phyloP scores from a whole-genome alignment of 2,113 vertebrate species.

The Charadrius vociferus region DNA sequence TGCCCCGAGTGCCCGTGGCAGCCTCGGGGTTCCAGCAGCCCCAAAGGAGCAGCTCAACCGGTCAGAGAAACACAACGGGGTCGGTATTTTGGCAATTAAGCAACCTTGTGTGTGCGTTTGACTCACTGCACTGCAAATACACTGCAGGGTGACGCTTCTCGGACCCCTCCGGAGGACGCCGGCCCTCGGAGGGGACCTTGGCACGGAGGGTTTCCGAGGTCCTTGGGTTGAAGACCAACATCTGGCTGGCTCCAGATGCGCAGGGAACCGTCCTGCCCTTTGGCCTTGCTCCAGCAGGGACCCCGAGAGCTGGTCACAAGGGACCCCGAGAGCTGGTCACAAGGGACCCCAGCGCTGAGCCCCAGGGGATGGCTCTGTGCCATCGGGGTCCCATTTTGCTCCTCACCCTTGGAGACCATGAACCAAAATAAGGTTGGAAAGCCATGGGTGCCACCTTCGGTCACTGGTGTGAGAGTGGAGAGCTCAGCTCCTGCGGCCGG shows the following conservation, averaged over 20 bases:
- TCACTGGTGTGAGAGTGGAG: background rate
- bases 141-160: background rate
- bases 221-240: background rate
- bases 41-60: background rate
- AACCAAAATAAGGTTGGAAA: background rate
- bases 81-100: background rate
- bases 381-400: too few species aligned
- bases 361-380: too few species aligned
- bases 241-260: background rate
- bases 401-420: fast-evolving
- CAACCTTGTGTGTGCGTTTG: fast-evolving
- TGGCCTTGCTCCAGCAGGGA: background rate
- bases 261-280: background rate
- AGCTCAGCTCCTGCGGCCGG: fast-evolving
- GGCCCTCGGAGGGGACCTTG: background rate
- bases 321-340: background rate
- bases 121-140: background rate
- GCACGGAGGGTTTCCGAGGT: background rate
- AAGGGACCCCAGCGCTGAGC: background rate
- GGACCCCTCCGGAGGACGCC: background rate
- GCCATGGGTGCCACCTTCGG: fast-evolving
- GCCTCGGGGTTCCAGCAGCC: background rate
- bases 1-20: fast-evolving
- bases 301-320: background rate
- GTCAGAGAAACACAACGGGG: background rate